phyloP scores from a whole-genome alignment of 2,888 invertebrate genomes.

The Epinotia brunnichana region DNA sequence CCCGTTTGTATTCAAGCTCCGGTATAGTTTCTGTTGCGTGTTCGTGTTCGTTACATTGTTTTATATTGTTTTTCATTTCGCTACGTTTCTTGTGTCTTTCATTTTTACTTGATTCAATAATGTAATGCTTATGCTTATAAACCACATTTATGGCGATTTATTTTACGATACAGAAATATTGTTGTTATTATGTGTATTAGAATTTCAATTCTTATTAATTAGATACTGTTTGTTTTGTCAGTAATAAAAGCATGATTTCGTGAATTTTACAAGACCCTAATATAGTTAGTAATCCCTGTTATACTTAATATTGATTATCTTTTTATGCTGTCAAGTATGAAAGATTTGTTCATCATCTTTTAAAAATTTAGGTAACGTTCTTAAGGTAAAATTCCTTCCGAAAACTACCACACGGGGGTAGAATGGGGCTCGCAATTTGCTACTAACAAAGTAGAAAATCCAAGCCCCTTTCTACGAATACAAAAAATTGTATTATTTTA shows the following conservation, averaged over 20 bases:
- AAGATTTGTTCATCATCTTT: background rate
- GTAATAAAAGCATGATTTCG: too few relatives aligned
- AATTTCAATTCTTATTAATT: background rate
- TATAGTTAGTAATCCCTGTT: background rate
- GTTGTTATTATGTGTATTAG: too few relatives aligned
- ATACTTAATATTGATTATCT: background rate
- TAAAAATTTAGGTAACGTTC: background rate
- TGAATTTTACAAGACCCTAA: too few relatives aligned
- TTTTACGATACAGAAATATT: background rate
- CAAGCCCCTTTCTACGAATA: too few relatives aligned
- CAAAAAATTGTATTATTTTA: too few relatives aligned
- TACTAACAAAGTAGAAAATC: too few relatives aligned
- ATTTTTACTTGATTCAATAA: slow-evolving; percentile 18
- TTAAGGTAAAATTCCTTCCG: too few relatives aligned
- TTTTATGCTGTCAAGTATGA: background rate
- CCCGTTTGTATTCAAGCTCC: slow-evolving; percentile 37
- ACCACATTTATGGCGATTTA: too few relatives aligned
- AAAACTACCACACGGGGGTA: too few relatives aligned
- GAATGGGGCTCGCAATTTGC: too few relatives aligned
- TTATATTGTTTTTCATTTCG: slow-evolving; percentile 25
- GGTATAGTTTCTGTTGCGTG: slow-evolving; percentile 35
- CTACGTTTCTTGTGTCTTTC: slow-evolving; percentile 9
- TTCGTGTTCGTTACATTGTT: slow-evolving; percentile 36
- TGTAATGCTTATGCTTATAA: background rate
- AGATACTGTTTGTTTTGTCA: too few relatives aligned